Evolutionary conservation across 2,888 invertebrate species (phyloP), one percentile per base, ranked within the genome.

Genomic region (Pediacus dermestoides): DNA sequence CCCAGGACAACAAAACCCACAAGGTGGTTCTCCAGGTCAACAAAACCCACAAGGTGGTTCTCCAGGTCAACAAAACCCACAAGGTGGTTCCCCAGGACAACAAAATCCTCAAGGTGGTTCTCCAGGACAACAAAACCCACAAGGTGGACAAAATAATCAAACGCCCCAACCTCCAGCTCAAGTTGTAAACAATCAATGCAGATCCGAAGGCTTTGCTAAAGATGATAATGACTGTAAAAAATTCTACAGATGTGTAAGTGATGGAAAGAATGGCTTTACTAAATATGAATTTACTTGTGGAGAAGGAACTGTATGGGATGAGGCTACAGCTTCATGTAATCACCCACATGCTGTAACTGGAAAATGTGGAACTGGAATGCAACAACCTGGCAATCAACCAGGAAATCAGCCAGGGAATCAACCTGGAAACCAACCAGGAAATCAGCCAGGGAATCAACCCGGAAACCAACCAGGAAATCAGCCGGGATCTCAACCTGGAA

Each of bases 231-330:
- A 86, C 56, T 86, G 86, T 57, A 78, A 73, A 44, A 83, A 81
- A 60, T 88, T 88, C 70, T 85, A 85, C 61, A 76, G 87, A 50
- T 88, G 88, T 66, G 85, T 86, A 11, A 71, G 74, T 40, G 74
- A 77, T 57, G 78, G 77, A 0, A 69, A 74, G 14, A 77, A 76
- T 44, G 72, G 72, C 1, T 82, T 71, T 52, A 78, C 69, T 30
- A 80, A 77, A 66, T 82, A 83, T 60, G 81, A 85, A 43, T 89
- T 85, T 64, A 71, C 70, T 9, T 88, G 88, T 64, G 82, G 80
- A 1, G 76, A 82, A 39, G 86, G 86, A 32, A 88, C 88, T 4
- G 81, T 83, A 21, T 88, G 88, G 87, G 85, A 86, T 68, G 74
- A 78, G 38, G 68, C 72, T 34, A 67, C 78, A 38, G 70, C 77